These are phyloP conservation scores for Leptodirus hochenwartii DNA, from an alignment of 2,888 invertebrate genomes.

Conservation along the genomic window DNA sequence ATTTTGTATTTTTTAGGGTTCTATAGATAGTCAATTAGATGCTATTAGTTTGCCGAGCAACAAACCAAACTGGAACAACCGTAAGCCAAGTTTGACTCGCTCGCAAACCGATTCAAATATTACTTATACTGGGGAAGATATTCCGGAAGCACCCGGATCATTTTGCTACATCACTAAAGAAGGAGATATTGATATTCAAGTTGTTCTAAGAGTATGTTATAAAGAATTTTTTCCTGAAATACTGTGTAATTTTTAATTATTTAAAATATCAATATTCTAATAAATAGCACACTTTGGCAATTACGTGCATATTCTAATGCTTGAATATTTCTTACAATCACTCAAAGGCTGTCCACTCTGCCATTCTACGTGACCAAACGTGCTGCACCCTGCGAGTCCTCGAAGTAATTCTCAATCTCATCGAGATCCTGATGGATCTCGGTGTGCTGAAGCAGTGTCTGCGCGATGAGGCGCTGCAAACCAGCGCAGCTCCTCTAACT, in stretches of 20 bases:
- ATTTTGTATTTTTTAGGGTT: conserved; percentile 54
- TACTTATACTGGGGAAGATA: conserved; percentile 69
- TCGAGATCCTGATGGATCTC: conserved; percentile 82
- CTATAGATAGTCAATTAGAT: conserved; percentile 71
- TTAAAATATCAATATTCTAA: conserved; percentile 2
- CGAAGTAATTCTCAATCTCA: conserved; percentile 81
- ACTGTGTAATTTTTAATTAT: conserved; percentile 4
- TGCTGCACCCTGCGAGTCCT: conserved; percentile 77
- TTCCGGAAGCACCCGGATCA: conserved; percentile 77
- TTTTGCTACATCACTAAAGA: conserved; percentile 85
- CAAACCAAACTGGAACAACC: conserved; percentile 42
- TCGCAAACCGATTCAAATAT: conserved; percentile 89
- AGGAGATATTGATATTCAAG: conserved; percentile 83
- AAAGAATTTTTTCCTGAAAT: background rate
- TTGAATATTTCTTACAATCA: conserved; percentile 15
- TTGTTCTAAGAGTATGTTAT: conserved; percentile 53
- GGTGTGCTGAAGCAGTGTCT: conserved; percentile 51
- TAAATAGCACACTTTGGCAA: no score
- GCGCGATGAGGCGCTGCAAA: conserved; percentile 31
- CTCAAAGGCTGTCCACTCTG: conserved; percentile 76
- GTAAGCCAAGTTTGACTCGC: conserved; percentile 56
- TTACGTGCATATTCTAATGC: conserved; percentile 4
- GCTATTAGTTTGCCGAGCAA: conserved; percentile 39
- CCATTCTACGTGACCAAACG: conserved; percentile 67
- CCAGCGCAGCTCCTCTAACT: no score